Conservation (phyloP, 2,797 vertebrate species). For the Sandelia bainsii region DNA sequence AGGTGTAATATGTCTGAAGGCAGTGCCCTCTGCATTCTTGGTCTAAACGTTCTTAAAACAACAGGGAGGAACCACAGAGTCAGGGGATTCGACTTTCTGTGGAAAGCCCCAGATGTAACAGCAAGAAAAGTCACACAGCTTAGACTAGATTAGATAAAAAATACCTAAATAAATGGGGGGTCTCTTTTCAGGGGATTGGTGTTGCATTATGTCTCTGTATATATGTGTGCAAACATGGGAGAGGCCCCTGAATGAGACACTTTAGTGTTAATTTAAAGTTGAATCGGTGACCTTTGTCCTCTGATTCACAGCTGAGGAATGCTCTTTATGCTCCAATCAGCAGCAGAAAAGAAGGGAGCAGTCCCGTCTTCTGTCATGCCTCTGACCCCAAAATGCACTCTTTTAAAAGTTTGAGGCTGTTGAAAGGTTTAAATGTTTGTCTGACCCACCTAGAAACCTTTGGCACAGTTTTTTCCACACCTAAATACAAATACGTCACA, state of each 20-base stretch:
- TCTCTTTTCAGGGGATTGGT: slow-evolving; percentile 47
- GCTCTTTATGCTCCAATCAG: slow-evolving; percentile 75
- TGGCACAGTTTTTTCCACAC: slow-evolving; percentile 10
- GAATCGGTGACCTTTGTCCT: slow-evolving; percentile 78
- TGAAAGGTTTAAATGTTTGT: slow-evolving; percentile 34
- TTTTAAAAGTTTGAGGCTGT: slow-evolving; percentile 26
- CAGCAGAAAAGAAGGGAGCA: slow-evolving; percentile 35
- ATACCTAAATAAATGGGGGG: slow-evolving; percentile 61
- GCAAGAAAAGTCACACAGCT: slow-evolving; percentile 54
- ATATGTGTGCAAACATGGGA: slow-evolving; percentile 65
- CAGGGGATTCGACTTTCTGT: slow-evolving; percentile 54
- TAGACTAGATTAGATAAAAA: slow-evolving; percentile 60
- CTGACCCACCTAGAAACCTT: background rate
- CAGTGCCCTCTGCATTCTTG: slow-evolving; percentile 61
- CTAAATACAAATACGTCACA: slow-evolving; percentile 17
- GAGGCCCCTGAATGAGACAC: slow-evolving; percentile 74
- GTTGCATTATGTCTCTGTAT: slow-evolving; percentile 29
- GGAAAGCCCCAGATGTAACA: slow-evolving; percentile 74
- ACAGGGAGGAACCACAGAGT: slow-evolving; percentile 56
- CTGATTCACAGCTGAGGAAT: slow-evolving; percentile 83
- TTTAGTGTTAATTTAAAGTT: slow-evolving; percentile 71
- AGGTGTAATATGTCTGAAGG: slow-evolving; percentile 62
- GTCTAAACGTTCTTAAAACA: slow-evolving; percentile 67
- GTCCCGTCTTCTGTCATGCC: slow-evolving; percentile 40
- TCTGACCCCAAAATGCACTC: slow-evolving; percentile 55